phyloP scores from a whole-genome alignment of 2,888 invertebrate species.

The Koerneria pararmatus region DNA sequence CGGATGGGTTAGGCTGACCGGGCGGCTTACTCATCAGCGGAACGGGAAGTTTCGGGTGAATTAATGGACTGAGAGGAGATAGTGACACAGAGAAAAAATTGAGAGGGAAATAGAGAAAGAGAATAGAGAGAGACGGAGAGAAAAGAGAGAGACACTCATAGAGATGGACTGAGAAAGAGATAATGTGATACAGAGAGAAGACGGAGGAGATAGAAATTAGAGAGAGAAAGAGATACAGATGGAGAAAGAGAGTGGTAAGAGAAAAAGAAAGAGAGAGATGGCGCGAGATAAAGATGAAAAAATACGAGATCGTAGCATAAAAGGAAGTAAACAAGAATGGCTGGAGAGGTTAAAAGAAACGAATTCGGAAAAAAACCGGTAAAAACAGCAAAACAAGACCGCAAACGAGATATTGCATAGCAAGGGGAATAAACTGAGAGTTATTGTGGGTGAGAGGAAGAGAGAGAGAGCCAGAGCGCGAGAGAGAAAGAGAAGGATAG shows the following conservation, averaged over 20 bases:
- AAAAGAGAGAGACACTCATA: not conserved
- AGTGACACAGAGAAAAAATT: too few species aligned
- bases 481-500: constrained; percentile 8
- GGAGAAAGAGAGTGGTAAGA: not conserved
- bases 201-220: not conserved
- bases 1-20: too few species aligned
- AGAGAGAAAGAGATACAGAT: not conserved
- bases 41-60: too few species aligned
- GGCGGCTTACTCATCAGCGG: too few species aligned
- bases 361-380: not conserved
- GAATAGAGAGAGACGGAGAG: too few species aligned
- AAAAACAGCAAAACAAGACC: not conserved
- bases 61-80: too few species aligned
- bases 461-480: constrained; percentile 8
- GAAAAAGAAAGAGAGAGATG: not conserved
- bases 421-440: not conserved
- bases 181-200: not conserved
- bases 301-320: not conserved
- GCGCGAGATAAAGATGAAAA: not conserved
- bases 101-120: too few species aligned
- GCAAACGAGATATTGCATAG: not conserved
- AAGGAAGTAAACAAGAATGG: constrained; percentile 1
- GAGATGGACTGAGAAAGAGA: not conserved
- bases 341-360: not conserved
- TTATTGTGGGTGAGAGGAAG: not conserved